Evolutionary conservation across 2,888 invertebrate species (phyloP).

Genomic region (Eurois occulta): DNA sequence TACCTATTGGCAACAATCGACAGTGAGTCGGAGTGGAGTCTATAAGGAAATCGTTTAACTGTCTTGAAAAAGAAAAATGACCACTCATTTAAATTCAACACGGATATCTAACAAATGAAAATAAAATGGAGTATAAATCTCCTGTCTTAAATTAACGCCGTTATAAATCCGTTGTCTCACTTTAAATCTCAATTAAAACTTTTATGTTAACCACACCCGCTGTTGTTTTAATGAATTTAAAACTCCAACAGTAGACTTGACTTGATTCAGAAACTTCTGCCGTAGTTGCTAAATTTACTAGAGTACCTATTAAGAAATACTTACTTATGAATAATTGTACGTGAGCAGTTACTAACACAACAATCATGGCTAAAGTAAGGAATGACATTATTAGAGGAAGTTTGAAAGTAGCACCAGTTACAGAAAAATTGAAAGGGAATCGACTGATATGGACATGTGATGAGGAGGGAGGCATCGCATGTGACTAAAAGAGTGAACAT

Average conservation of each 20-base stretch:
- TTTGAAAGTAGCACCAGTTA: no score
- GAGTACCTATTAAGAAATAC: background rate
- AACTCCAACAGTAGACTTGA: conserved; percentile 13
- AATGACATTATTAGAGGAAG: no score
- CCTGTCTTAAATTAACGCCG: conserved; percentile 1
- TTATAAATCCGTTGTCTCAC: conserved; percentile 26
- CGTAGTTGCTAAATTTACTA: background rate
- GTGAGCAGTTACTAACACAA: background rate
- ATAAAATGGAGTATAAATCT: conserved; percentile 33
- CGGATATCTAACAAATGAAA: conserved; percentile 11
- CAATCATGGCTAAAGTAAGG: no score
- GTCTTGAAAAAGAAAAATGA: background rate
- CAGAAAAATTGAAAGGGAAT: no score
- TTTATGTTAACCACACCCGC: conserved; percentile 39
- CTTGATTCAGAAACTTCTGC: conserved; percentile 4
- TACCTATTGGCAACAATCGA: background rate
- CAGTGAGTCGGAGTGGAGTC: no score
- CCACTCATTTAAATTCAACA: conserved; percentile 10
- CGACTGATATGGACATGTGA: no score
- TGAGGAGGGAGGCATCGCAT: no score
- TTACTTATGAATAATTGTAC: background rate
- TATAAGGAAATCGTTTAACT: background rate
- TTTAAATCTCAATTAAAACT: conserved; percentile 58
- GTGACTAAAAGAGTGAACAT: no score
- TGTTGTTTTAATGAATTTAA: conserved; percentile 46